Percentiles rank a stretch among this genome's conserved stretches.
phyloP scores from a whole-genome alignment of 2,888 invertebrate genomes.

The Chouioia cunea region DNA sequence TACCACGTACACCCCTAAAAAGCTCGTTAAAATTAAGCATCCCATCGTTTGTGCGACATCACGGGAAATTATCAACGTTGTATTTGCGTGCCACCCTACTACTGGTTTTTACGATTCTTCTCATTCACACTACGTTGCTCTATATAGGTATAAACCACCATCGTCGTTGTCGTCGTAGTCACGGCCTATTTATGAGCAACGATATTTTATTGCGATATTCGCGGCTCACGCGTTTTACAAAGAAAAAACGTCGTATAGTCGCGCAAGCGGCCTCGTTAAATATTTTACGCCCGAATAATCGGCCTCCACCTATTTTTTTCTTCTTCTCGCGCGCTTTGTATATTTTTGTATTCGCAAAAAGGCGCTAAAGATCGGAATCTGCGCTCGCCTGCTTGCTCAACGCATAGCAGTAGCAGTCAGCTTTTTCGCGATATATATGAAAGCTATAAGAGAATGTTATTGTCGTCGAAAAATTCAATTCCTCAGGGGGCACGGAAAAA shows the following conservation, averaged over 20 bases:
- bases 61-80: conserved; percentile 58
- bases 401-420: no score
- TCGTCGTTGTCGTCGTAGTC: conserved; percentile 1
- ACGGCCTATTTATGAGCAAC: conserved; percentile 48
- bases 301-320: conserved; percentile 30
- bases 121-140: conserved; percentile 31
- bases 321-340: background rate
- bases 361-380: no score
- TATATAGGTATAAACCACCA: conserved; percentile 21
- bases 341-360: background rate
- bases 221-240: conserved; percentile 59
- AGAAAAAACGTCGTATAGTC: conserved; percentile 47
- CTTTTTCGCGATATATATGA: no score
- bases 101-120: conserved; percentile 35
- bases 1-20: background rate
- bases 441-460: no score
- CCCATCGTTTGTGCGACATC: conserved; percentile 49
- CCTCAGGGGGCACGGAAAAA: no score
- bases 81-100: conserved; percentile 41
- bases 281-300: conserved; percentile 59
- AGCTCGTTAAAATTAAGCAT: conserved; percentile 56
- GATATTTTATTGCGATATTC: conserved; percentile 66
- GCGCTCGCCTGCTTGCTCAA: no score
- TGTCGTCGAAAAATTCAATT: no score
- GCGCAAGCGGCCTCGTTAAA: conserved; percentile 60